Percentiles rank a stretch among this genome's conserved stretches.
These are phyloP conservation scores for Leptestheria dahalacensis DNA, from an alignment of 1,140 invertebrate species.

Conservation along the genomic window DNA sequence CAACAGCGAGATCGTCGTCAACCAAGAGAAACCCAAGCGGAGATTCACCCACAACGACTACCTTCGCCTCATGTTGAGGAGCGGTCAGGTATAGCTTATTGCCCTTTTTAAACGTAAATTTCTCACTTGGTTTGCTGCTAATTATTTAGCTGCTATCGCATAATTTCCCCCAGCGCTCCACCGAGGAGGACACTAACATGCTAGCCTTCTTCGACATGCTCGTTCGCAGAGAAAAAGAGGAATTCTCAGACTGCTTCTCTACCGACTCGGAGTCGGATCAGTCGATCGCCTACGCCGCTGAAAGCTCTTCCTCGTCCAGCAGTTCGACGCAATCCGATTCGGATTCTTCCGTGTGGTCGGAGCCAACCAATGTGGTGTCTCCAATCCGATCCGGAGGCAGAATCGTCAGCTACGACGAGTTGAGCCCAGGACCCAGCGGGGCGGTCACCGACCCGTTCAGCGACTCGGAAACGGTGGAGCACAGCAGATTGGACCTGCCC, in stretches of 20 bases:
- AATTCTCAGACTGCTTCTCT: not conserved
- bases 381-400: not conserved
- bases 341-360: not conserved
- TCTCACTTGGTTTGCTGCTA: no score
- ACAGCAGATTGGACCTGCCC: not conserved
- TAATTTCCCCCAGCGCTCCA: constrained; percentile 40
- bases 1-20: constrained; percentile 33
- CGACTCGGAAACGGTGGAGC: not conserved
- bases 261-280: not conserved
- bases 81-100: not conserved
- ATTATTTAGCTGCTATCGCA: constrained; percentile 47
- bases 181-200: constrained; percentile 80
- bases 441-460: not conserved
- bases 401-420: not conserved
- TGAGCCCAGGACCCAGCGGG: not conserved
- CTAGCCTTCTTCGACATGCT: constrained; percentile 92
- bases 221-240: constrained; percentile 76
- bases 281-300: not conserved
- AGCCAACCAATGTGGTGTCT: not conserved
- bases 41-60: constrained; percentile 27
- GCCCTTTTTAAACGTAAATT: no score
- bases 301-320: not conserved
- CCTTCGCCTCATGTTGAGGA: not conserved
- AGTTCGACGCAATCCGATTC: not conserved
- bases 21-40: constrained; percentile 30